These are phyloP conservation scores for Dexiosoma caninum DNA, from an alignment of 2,888 invertebrate genomes.

Conservation along the genomic window DNA sequence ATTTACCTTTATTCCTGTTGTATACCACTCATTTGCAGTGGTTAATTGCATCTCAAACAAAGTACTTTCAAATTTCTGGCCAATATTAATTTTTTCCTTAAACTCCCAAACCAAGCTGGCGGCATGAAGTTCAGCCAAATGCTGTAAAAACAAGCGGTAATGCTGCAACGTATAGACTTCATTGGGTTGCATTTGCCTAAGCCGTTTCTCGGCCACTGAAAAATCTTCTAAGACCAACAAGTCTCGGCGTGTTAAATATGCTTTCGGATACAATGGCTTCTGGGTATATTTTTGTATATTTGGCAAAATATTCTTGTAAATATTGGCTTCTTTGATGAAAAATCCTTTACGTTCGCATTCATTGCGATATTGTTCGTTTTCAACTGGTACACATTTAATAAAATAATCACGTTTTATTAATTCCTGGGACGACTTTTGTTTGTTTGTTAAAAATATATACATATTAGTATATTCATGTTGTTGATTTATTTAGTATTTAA, in stretches of 20 bases:
- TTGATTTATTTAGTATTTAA: background rate
- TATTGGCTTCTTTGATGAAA: slow-evolving; percentile 69
- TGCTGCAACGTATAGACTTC: slow-evolving; percentile 65
- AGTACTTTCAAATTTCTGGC: slow-evolving; percentile 64
- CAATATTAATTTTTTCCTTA: slow-evolving; percentile 67
- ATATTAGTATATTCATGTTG: background rate
- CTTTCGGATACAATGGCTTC: slow-evolving; percentile 68
- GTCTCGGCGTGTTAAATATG: slow-evolving; percentile 69
- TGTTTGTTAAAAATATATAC: too few relatives aligned
- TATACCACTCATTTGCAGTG: slow-evolving; percentile 69
- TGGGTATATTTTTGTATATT: slow-evolving; percentile 70
- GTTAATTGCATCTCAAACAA: slow-evolving; percentile 68
- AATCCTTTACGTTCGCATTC: slow-evolving; percentile 72
- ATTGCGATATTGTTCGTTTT: slow-evolving; percentile 68
- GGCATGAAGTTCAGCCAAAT: slow-evolving; percentile 70
- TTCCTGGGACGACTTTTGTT: background rate
- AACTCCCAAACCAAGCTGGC: slow-evolving; percentile 73
- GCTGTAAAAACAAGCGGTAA: slow-evolving; percentile 67
- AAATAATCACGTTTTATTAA: slow-evolving; percentile 67
- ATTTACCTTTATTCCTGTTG: slow-evolving; percentile 69
- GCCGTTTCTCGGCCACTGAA: slow-evolving; percentile 38
- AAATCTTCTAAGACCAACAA: slow-evolving; percentile 72
- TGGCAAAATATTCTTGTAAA: slow-evolving; percentile 70
- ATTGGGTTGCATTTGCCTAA: slow-evolving; percentile 64
- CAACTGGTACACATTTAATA: slow-evolving; percentile 71